Percentiles rank a stretch among this genome's conserved stretches.
Evolutionary conservation across 2,797 vertebrate genomes (phyloP).

Genomic region (Lagodon rhomboides): DNA sequence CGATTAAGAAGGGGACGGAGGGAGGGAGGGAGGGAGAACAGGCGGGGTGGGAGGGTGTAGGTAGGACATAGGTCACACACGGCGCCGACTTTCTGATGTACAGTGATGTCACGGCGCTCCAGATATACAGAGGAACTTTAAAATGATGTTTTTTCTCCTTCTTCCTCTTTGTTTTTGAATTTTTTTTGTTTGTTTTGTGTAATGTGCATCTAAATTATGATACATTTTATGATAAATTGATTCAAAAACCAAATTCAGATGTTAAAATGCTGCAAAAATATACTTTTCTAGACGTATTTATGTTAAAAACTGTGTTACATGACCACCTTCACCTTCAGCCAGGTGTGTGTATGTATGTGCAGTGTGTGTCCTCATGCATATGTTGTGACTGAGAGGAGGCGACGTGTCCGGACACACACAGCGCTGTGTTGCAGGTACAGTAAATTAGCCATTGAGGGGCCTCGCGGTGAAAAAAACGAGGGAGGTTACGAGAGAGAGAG

Average conservation of each 20-base stretch:
- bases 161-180: too few species aligned
- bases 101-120: conserved; percentile 6
- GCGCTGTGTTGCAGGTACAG: conserved; percentile 7
- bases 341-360: neutral
- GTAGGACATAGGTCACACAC: conserved; percentile 56
- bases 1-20: conserved; percentile 85
- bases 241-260: too few species aligned
- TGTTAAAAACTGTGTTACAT: neutral
- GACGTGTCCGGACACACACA: conserved; percentile 22
- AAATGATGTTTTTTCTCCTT: too few species aligned
- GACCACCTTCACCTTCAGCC: neutral
- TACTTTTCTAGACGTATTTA: neutral
- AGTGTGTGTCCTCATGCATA: neutral
- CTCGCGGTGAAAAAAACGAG: neutral
- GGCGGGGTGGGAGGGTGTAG: conserved; percentile 69
- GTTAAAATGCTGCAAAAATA: neutral
- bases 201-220: too few species aligned
- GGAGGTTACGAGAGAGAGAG: neutral
- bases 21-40: conserved; percentile 60
- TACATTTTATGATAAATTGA: too few species aligned
- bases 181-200: too few species aligned
- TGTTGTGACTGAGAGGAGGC: neutral
- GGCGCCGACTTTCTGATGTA: conserved; percentile 32
- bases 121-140: too few species aligned
- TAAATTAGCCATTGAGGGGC: neutral